Conservation (phyloP, 64 coral and sea anemone genomes). For the Hydrozoanthus tunicans region DNA sequence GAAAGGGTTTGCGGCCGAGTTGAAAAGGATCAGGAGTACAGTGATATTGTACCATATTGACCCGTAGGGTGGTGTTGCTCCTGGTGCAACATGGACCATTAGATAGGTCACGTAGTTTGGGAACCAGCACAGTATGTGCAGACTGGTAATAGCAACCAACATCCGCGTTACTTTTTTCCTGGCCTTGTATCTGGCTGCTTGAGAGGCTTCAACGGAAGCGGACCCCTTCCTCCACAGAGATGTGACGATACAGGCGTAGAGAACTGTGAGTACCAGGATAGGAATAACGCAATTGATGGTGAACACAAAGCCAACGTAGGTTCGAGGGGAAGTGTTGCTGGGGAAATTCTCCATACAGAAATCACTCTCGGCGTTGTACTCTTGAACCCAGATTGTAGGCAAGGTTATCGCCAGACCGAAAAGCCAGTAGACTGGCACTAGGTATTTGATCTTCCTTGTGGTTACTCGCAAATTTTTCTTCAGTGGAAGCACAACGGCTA, state of each 20-base stretch:
- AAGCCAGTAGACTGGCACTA: constrained; percentile 32
- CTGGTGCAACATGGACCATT: constrained; percentile 31
- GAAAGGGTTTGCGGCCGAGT: constrained; percentile 53
- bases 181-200: constrained; percentile 39
- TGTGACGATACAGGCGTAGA: background rate
- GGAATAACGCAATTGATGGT: background rate
- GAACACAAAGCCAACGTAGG: constrained; percentile 47
- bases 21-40: constrained; percentile 46
- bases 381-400: constrained; percentile 22
- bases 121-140: constrained; percentile 28
- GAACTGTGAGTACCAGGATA: no score
- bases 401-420: constrained; percentile 13
- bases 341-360: constrained; percentile 57
- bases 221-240: constrained; percentile 3
- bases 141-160: constrained; percentile 32
- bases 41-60: constrained; percentile 47
- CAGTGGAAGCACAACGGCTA: no score
- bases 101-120: constrained; percentile 51
- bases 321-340: background rate
- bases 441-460: constrained; percentile 14
- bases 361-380: constrained; percentile 1
- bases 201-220: constrained; percentile 20
- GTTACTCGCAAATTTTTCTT: background rate
- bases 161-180: constrained; percentile 44
- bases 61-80: background rate